Evolutionary conservation across 2,113 vertebrate genomes (phyloP), one percentile per base, ranked within the genome.

Genomic region (Zeus faber): DNA sequence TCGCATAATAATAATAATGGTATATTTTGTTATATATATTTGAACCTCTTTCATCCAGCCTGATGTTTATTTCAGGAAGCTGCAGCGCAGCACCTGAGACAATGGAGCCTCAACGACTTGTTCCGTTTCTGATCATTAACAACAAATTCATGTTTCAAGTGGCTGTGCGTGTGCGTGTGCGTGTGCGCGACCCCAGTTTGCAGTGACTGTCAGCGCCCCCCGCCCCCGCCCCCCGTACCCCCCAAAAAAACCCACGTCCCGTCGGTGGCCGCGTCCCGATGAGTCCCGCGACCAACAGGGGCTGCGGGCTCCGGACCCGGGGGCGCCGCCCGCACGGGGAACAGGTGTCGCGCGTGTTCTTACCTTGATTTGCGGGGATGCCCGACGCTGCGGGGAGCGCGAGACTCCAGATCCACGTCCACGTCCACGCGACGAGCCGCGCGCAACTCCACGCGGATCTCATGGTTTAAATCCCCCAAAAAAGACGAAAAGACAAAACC

Each of bases 291-390:
- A n/a, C n/a, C n/a, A n/a, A n/a, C n/a, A n/a, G n/a, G n/a, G n/a
- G n/a, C n/a, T n/a, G n/a, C n/a, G n/a, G n/a, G n/a, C n/a, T 17
- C 16, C 5, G 10, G 33, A 17, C n/a, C n/a, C n/a, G n/a, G n/a
- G n/a, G n/a, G n/a, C n/a, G n/a, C n/a, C n/a, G n/a, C n/a, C n/a
- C n/a, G n/a, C n/a, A n/a, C n/a, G n/a, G n/a, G n/a, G n/a, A n/a
- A n/a, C 16, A 13, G 3, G 35, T 37, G 35, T 37, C 13, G 35
- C 13, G 35, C 13, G 35, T 44, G 41, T 23, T 23, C 37, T 79
- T 80, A 85, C 83, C 83, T 85, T 85, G 79, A 23, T 85, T 85
- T 3, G 77, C 73, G n/a, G 83, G 83, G 65, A 82, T 82, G 67
- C 81, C 67, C 72, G 75, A 55, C 18, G 68, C 67, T 65, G 74